Percentiles rank a stretch among this genome's conserved stretches.
phyloP scores from a whole-genome alignment of 2,113 vertebrate species.

The Coptodon rendalli region DNA sequence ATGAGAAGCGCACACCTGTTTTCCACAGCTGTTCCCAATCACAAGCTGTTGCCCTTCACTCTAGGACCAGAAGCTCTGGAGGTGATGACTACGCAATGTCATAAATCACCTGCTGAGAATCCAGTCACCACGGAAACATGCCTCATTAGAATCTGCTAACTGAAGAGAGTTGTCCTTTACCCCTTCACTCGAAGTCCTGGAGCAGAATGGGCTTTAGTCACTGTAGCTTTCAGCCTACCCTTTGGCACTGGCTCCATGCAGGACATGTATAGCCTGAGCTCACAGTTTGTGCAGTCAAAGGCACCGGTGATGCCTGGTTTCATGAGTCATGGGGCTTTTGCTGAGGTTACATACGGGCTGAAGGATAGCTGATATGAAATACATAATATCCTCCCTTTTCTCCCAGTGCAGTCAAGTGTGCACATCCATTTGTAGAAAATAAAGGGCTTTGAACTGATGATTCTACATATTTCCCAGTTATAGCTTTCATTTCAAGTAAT shows the following conservation, averaged over 20 bases:
- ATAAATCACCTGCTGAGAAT: slow-evolving; percentile 43
- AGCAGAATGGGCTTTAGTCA: slow-evolving; percentile 17
- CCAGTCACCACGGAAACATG: slow-evolving; percentile 33
- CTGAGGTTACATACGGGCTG: background rate
- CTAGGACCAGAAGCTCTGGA: slow-evolving; percentile 22
- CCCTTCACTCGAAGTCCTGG: background rate
- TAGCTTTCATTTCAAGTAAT: background rate
- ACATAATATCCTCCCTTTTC: background rate
- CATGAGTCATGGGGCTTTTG: slow-evolving; percentile 11
- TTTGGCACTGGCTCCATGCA: background rate
- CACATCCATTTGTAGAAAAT: background rate
- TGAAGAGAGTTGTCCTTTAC: slow-evolving; percentile 6
- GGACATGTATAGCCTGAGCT: slow-evolving; percentile 15
- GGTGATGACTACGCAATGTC: slow-evolving; percentile 43
- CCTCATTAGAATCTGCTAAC: slow-evolving; percentile 26
- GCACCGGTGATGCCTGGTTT: background rate
- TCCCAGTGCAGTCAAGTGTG: background rate
- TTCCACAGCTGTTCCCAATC: slow-evolving; percentile 47
- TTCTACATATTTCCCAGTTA: background rate
- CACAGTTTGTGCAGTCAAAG: background rate
- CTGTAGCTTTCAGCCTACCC: background rate
- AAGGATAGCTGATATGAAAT: background rate
- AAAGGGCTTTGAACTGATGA: background rate
- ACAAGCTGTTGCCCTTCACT: slow-evolving; percentile 52
- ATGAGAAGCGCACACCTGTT: slow-evolving; percentile 65